Evolutionary conservation across 1,140 invertebrate species (phyloP), one percentile per base, ranked within the genome.

Genomic region (Hirudo medicinalis): DNA sequence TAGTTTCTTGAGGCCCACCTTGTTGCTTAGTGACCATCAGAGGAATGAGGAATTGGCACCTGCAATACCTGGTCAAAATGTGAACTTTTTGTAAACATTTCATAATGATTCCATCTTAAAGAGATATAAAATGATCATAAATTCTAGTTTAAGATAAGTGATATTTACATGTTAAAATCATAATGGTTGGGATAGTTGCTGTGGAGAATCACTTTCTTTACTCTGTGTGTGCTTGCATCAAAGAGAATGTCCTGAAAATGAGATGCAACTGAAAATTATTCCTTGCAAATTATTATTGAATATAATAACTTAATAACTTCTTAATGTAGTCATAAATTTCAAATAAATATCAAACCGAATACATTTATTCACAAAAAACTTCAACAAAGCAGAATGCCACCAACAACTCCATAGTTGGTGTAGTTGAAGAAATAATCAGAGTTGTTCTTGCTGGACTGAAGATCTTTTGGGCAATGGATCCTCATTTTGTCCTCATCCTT

Each of bases 101-200:
- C 43, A 57, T 43, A 60, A 60, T 73, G 57, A 54, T 60, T 68
- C 69, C 63, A 43, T 29, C 63, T 67, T 13, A 25, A 36, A 22
- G 2, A 29, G n/a, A 36, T 32, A 15, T 3, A 25, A 25, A 67
- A 4, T 20, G 2, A 25, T 27, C 2, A 67, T 25, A 68, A 32
- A 27, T 29, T 36, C 13, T n/a, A 27, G 2, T 22, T 32, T 20
- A 27, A 68, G 32, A 32, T 32, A 68, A 68, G 0, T 13, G 43
- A 57, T 60, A 81, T 81, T 81, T 81, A 96, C 89, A 95, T 97
- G 80, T 97, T 97, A 82, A 98, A 99, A 83, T 98, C 95, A 83
- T 97, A 98, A 83, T 99, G 95, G 3, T 95, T 95, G 22, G 95
- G 95, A 82, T 94, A 96, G 83, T 99, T 99, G 13, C 94, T 97